Evolutionary conservation across 2,797 vertebrate species (phyloP).

Genomic region (Tolypeutes matacus): DNA sequence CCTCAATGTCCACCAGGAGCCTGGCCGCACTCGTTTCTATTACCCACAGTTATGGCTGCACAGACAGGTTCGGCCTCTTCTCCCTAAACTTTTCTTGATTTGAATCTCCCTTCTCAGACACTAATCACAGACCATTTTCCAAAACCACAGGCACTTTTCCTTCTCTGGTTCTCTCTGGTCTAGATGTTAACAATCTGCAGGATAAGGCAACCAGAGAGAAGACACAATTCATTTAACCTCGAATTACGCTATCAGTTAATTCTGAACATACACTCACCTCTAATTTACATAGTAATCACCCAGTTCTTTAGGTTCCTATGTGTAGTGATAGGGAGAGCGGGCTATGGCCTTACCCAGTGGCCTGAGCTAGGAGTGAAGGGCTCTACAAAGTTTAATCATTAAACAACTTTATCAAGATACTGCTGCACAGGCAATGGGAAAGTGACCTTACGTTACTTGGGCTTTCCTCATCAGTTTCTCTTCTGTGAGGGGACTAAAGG

Average conservation of each 20-base stretch:
- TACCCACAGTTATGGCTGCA: background rate
- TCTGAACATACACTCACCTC: background rate
- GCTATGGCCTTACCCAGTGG: background rate
- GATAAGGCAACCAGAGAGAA: background rate
- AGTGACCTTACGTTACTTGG: background rate
- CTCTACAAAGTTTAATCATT: constrained; percentile 53
- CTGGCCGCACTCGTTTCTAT: constrained; percentile 7
- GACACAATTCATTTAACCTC: background rate
- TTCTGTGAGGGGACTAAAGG: background rate
- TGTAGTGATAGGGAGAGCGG: background rate
- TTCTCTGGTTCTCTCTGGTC: background rate
- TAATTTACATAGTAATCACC: background rate
- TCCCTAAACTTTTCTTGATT: background rate
- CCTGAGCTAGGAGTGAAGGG: background rate
- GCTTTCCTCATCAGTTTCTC: background rate
- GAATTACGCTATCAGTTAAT: background rate
- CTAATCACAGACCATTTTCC: background rate
- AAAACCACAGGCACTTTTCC: background rate
- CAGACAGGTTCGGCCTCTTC: background rate
- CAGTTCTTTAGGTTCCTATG: background rate
- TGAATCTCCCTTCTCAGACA: constrained; percentile 6
- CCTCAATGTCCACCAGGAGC: background rate
- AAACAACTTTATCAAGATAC: background rate
- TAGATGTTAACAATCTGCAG: background rate
- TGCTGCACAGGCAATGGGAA: background rate